These are phyloP conservation scores for Crocidura indochinensis DNA, from an alignment of 2,797 vertebrate genomes.

Conservation along the genomic window DNA sequence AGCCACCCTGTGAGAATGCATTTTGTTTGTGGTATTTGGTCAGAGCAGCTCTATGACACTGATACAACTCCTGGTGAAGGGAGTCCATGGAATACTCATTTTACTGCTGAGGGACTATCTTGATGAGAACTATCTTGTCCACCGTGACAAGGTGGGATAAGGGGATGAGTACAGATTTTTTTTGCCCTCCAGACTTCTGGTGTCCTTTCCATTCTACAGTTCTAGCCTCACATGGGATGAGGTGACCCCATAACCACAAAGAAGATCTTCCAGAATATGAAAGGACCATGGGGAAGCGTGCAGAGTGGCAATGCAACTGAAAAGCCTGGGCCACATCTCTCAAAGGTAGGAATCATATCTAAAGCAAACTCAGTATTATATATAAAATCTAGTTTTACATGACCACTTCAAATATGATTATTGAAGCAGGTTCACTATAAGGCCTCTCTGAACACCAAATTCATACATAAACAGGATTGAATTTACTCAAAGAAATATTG, in stretches of 20 bases:
- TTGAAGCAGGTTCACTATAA: slow-evolving; percentile 35
- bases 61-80: background rate
- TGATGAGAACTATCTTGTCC: background rate
- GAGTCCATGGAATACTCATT: background rate
- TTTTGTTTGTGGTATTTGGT: no score
- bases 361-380: slow-evolving; percentile 1
- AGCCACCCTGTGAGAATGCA: background rate
- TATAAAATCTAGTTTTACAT: background rate
- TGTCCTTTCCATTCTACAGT: background rate
- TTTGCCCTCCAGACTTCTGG: background rate
- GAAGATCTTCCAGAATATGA: background rate
- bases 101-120: background rate
- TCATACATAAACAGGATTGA: background rate
- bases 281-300: background rate
- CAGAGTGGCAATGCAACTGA: no score
- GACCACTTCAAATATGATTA: slow-evolving; percentile 7
- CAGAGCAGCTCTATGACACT: background rate
- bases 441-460: slow-evolving; percentile 26
- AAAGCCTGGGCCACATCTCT: background rate
- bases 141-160: background rate
- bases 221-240: background rate
- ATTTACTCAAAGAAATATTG: slow-evolving; percentile 21
- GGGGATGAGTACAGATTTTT: background rate
- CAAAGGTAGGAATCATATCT: background rate
- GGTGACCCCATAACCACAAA: background rate